A percentile compares a stretch with the other conserved stretches of the same genome.
Conservation (phyloP, 2,113 vertebrate species). For the Carettochelys insculpta region DNA sequence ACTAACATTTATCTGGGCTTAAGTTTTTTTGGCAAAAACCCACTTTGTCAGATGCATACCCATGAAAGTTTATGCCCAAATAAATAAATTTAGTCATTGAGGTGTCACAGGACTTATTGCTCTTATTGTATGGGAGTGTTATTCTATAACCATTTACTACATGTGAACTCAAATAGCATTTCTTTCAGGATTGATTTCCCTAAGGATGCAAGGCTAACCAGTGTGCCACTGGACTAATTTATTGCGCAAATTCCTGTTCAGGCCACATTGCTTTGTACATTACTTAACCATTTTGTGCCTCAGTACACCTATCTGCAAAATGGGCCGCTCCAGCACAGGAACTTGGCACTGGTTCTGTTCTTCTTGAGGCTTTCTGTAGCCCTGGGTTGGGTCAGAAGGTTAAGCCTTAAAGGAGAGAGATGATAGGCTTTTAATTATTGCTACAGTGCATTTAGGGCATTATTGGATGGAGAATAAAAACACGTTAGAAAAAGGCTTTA, state of each 20-base stretch:
- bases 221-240: not conserved
- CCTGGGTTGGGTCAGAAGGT: not conserved
- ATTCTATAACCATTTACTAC: not conserved
- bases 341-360: not conserved
- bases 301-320: not conserved
- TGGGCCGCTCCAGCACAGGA: not conserved
- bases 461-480: constrained; percentile 51
- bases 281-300: not conserved
- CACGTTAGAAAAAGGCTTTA: constrained; percentile 40
- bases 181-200: not conserved
- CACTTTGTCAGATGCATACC: no score
- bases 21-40: no score
- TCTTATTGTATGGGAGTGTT: not conserved
- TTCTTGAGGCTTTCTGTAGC: not conserved
- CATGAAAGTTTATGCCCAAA: no score
- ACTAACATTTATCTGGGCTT: no score
- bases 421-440: not conserved
- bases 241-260: not conserved
- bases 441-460: constrained; percentile 8
- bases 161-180: not conserved
- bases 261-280: not conserved
- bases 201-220: not conserved
- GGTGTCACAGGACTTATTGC: no score
- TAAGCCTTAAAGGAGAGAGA: not conserved
- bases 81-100: no score